These are phyloP conservation scores for Hemibagrus guttatus DNA, from an alignment of 2,797 vertebrate species.

Conservation along the genomic window DNA sequence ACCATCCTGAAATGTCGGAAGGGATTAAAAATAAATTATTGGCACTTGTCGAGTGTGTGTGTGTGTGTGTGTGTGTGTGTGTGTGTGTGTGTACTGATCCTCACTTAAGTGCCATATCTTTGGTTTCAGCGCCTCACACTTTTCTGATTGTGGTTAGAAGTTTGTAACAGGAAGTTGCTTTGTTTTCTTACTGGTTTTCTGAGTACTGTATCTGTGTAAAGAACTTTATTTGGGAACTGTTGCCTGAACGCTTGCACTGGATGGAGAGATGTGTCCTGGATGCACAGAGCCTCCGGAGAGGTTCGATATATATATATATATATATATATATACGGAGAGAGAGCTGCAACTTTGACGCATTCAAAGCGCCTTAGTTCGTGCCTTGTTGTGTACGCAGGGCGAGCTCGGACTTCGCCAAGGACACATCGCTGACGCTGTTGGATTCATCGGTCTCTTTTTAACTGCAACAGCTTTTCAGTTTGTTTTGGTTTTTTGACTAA, in stretches of 20 bases:
- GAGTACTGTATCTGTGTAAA: conserved; percentile 75
- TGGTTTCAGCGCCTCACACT: conserved; percentile 67
- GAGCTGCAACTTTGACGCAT: conserved; percentile 36
- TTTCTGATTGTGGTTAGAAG: conserved; percentile 61
- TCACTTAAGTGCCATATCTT: conserved; percentile 81
- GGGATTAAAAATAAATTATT: neutral
- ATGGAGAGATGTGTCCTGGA: conserved; percentile 74
- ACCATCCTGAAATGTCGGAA: neutral
- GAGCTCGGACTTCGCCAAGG: neutral
- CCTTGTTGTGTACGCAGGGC: conserved; percentile 24
- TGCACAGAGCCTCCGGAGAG: conserved; percentile 19
- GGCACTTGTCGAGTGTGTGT: conserved; percentile 54
- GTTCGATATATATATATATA: neutral
- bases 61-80: conserved; percentile 64
- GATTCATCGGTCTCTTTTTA: neutral
- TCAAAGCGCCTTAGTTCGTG: conserved; percentile 52
- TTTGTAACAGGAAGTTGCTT: conserved; percentile 54
- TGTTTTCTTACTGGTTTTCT: conserved; percentile 64
- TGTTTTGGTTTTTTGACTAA: conserved; percentile 50
- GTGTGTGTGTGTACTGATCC: conserved; percentile 65
- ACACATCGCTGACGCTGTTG: neutral
- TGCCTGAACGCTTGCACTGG: conserved; percentile 76
- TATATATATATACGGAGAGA: neutral
- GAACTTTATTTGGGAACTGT: conserved; percentile 58
- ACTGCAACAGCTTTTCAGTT: conserved; percentile 45